Base-by-base conservation (phyloP, 2,888 invertebrate genomes). In the Dasypolia templi region DNA sequence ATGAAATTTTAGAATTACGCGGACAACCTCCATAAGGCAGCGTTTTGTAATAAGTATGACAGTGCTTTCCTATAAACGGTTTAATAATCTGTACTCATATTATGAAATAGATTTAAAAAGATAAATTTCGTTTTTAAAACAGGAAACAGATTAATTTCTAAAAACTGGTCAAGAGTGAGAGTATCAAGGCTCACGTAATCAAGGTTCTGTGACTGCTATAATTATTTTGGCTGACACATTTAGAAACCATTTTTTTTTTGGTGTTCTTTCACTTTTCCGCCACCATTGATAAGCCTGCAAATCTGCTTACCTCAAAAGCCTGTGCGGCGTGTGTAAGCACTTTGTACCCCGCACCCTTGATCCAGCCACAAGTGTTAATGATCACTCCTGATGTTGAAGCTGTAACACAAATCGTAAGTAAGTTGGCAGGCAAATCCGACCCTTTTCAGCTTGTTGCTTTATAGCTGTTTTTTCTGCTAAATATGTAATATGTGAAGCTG, bases 321-420 rank as follows among this genome's bases (percentile, higher is more conserved):
- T 98, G 98, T 0, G 99, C 99, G 0, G 99, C 98, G 88, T 99
- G 98, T 5, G 98, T 97, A 19, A 99, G 93, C 71, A 98, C 97
- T 88, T 98, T 98, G 93, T 99, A 99, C 0, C 99, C 99, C 0
- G 97, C 97, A 0, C 98, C 98, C 93, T 99, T 99, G 3, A 99
- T 98, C 99, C 99, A 99, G 0, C 99, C 99, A 87, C 99, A 99
- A 0, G 99, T 99, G 93, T 99, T 99, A 83, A 99, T 99, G 51
- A 99, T 97, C 5, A 98, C 98, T 0, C 99, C 99, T 4, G 98
- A 98, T 51, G 97, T 97, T 89, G 98, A 97, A 0, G 98, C 98
- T 98, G 90, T 3, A 95, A 93, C 84, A 75, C 73, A 64, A 62
- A 64, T 26, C 3, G 49, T 3, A n/a, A 39, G 2, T 64, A 2